Base-by-base conservation (phyloP, 2,888 invertebrate species). In the Stenurella melanura region DNA sequence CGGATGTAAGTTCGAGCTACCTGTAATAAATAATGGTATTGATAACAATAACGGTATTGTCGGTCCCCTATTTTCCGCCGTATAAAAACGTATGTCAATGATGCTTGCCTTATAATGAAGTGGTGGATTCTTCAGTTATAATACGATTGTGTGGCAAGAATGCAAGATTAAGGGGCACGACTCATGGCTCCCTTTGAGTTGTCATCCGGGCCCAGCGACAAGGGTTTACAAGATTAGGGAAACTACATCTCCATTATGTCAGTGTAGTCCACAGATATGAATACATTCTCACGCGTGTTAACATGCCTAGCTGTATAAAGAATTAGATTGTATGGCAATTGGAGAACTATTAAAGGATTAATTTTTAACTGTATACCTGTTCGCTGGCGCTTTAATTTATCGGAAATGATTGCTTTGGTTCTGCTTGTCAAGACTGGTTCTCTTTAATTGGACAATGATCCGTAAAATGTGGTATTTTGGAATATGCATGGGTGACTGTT, bases 211-310 rank as follows among this genome's bases (percentile, higher is more conserved):
- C 77, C 79, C 78, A 78, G 77, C 81, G 83, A 85, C 85, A 85
- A 83, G 85, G 84, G 86, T 85, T 85, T 84, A 83, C 82, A 73
- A 79, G 84, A 83, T 84, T 84, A 84, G 82, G 84, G 82, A 82
- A 83, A 82, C 80, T 81, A 80, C 83, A 83, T 82, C 81, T 81
- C 80, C 79, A 80, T 81, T 81, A 83, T 81, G 82, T 80, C 79
- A 71, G 19, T 34, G 54, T 7, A 60, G 18, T 61, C 64, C 54
- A 34, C 54, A 73, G 64, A 21, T 15, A 18, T 63, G 50, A 58
- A 64, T 54, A 26, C 58, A 75, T 81, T 81, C 81, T 78, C 81
- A 81, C 81, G 81, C 76, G 78, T 75, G 78, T 64, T 64, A 63
- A 56, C 58, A 34, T 56, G 50, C 63, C 26, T 67, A 56, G 42